Base-by-base conservation (phyloP, 2,888 invertebrate species). In the Lutraria lutraria region DNA sequence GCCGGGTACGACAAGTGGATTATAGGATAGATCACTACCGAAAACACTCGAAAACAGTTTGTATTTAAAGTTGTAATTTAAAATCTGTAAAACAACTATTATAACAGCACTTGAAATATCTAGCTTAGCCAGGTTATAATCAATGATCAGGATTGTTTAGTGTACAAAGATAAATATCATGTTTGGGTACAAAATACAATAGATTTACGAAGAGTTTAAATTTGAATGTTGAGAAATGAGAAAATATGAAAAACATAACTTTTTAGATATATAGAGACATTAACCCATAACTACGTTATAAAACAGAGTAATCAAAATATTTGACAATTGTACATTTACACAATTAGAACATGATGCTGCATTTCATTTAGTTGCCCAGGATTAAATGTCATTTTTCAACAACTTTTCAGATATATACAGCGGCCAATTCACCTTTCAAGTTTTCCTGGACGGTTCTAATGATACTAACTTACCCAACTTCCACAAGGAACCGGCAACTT, bases 21-120 rank as follows among this genome's bases (percentile, higher is more conserved):
- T 34, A 60, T 56, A 31, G n/a, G 25, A 52, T 85, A 60, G 43
- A 80, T 85, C 76, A 54, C 60, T 85, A 79, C 79, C 76, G 76
- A 76, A 85, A 85, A 80, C 85, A 85, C 56, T 85, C 56, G 56
- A 43, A 43, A 79, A 79, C 85, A 79, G 60, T 63, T 80, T 76
- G 34, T 68, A 25, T 79, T 43, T 43, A 60, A 63, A 83, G 85
- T 79, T 29, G 79, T 79, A 3, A 76, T 76, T 79, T 54, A 85
- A 85, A 25, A 21, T 81, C 34, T 79, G 52, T 79, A 31, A 34
- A 43, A 79, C 53, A 76, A 34, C 72, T 19, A 85, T 85, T 85
- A 85, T 85, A 54, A 15, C 52, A 84, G 52, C 76, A 85, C 85
- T 85, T 79, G 85, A 85, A 85, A 79, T 29, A n/a, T 54, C 21